Evolutionary conservation across 2,888 invertebrate genomes (phyloP), one percentile per base, ranked within the genome.

Genomic region (Torymus tubicola): DNA sequence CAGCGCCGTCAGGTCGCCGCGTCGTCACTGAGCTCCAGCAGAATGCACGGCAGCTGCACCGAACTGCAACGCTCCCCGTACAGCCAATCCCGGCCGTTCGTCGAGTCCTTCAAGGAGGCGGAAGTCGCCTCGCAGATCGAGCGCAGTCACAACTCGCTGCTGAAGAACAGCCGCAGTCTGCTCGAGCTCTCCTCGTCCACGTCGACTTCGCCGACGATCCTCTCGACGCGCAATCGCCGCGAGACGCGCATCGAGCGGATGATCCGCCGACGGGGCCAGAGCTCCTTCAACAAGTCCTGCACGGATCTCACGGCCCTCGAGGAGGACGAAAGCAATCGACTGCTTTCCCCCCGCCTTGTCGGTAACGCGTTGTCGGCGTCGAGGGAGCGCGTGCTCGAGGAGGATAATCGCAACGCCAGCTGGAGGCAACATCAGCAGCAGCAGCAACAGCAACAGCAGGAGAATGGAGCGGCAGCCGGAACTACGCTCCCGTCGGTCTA

Each of bases 401-500:
- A 81, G 72, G 58, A 13, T 13, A 64, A 65, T 14, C 53, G 24
- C 42, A 42, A 42, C 42, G 42, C 42, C 42, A 42, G 42, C 42
- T 42, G 42, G 42, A 42, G 42, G 42, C 42, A 42, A 8, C 42
- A 31, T 3, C 31, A 31, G 1, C 31, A 31, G 31, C 31, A 31
- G 3, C 31, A 31, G 31, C 31, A 31, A 4, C 31, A 31, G 31
- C 31, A 42, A 8, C 42, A 42, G 67, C 80, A 75, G 74, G 68
- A 72, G 24, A 70, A 64, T 65, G 42, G 42, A 42, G 42, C 42
- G 42, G n/a, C 12, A n/a, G 68, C 69, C 76, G 91, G 92, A 85
- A 91, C 93, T 85, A 93, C 93, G 88, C 93, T 95, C 91, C 95
- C 96, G 82, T 93, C 95, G 89, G 93, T 96, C 85, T 96, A 95